These are phyloP conservation scores for Lomographa bimaculata DNA, from an alignment of 2,888 invertebrate genomes.

Conservation along the genomic window DNA sequence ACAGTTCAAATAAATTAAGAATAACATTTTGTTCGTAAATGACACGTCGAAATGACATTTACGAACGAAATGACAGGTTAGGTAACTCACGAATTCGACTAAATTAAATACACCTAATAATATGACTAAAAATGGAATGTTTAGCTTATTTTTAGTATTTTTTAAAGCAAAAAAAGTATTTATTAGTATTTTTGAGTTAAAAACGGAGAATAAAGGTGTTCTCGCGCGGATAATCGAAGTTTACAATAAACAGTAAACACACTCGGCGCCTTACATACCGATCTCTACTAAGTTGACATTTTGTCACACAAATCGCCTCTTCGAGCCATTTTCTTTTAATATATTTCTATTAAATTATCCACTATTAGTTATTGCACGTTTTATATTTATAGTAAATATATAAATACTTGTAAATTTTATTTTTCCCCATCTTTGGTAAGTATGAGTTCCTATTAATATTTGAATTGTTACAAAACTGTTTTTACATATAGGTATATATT, in stretches of 20 bases:
- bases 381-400: slow-evolving; percentile 84
- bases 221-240: slow-evolving; percentile 62
- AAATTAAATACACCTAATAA: slow-evolving; percentile 72
- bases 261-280: slow-evolving; percentile 40
- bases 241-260: slow-evolving; percentile 79
- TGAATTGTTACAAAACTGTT: slow-evolving; percentile 82
- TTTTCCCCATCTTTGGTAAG: slow-evolving; percentile 79
- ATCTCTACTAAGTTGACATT: slow-evolving; percentile 40
- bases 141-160: slow-evolving; percentile 63
- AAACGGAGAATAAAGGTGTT: slow-evolving; percentile 39
- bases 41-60: slow-evolving; percentile 37
- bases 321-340: slow-evolving; percentile 73
- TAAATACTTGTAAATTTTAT: slow-evolving; percentile 83
- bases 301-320: slow-evolving; percentile 55
- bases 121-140: slow-evolving; percentile 69
- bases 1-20: slow-evolving; percentile 49
- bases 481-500: slow-evolving; percentile 77
- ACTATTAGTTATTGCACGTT: slow-evolving; percentile 84
- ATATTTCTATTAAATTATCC: slow-evolving; percentile 80
- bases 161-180: slow-evolving; percentile 54
- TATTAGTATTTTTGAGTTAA: slow-evolving; percentile 42
- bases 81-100: slow-evolving; percentile 72
- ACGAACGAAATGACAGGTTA: slow-evolving; percentile 28
- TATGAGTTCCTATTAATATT: slow-evolving; percentile 81
- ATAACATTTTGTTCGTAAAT: slow-evolving; percentile 27